Base-by-base conservation (phyloP, 1,140 invertebrate genomes). In the Drosophila pruinosa region DNA sequence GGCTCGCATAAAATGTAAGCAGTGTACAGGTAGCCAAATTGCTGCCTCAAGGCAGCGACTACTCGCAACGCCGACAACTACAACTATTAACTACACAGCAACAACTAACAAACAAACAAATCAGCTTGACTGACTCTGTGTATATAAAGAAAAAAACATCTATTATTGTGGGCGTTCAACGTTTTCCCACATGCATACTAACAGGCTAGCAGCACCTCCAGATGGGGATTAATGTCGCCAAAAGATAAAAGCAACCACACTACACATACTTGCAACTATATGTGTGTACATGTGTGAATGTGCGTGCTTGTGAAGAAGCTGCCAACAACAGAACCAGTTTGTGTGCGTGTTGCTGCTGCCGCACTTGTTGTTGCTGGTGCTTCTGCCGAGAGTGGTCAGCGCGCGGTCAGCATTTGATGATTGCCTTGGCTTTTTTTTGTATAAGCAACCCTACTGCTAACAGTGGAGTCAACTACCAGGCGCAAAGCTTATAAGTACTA, bases 91-190 rank as follows among this genome's bases (percentile, higher is more conserved):
- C 58, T 85, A 69, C 12, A 5, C 26, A 41, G 19, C 28, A 28
- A 53, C 21, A 75, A 77, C 75, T 67, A 85, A 48, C 47, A 75
- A 62, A 68, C 59, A 77, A 68, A 70, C 57, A 61, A 61, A 64
- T n/a, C n/a, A n/a, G n/a, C n/a, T n/a, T n/a, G n/a, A n/a, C n/a
- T n/a, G 41, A 22, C 21, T 24, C 4, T 10, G 5, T 39, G 14
- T 50, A 15, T 21, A 39, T 12, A 21, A 47, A 12, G 31, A 69
- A 72, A 81, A 77, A 81, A 82, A 67, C 72, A 77, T 83, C 67
- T 86, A 85, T 79, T 81, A 89, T 89, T 90, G 89, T 90, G 89
- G 89, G 89, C 89, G 89, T 90, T 89, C 82, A 89, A 90, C 85
- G 86, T 89, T 90, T 90, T 90, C 75, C 78, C 83, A 83, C 85